Percentiles rank a stretch among this genome's conserved stretches.
Conservation (phyloP, 2,797 vertebrate species). For the Moxostoma hubbsi region DNA sequence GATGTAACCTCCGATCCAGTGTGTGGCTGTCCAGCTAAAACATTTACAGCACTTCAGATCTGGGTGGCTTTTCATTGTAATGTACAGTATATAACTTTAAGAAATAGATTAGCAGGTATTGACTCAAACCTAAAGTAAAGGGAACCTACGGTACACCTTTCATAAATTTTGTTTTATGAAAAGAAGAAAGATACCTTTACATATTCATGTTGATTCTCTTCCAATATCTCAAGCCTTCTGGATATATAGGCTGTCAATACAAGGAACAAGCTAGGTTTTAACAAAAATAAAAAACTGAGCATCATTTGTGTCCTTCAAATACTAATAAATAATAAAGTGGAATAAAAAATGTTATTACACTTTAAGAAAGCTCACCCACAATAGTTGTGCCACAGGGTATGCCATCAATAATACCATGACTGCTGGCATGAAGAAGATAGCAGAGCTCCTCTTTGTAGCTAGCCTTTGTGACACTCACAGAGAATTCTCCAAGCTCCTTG, state of each 20-base stretch:
- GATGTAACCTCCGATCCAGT: conserved; percentile 76
- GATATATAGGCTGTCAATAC: conserved; percentile 81
- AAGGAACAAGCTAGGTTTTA: conserved; percentile 21
- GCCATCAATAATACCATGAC: conserved; percentile 73
- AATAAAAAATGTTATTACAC: neutral
- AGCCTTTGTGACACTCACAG: conserved; percentile 73
- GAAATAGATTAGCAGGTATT: neutral
- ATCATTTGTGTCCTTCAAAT: neutral
- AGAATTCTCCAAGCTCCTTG: conserved; percentile 79
- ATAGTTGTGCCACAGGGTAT: conserved; percentile 81
- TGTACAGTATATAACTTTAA: neutral
- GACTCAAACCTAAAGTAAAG: neutral
- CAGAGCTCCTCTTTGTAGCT: conserved; percentile 70
- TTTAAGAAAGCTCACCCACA: conserved; percentile 73
- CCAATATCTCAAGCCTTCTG: conserved; percentile 81
- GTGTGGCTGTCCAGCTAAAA: conserved; percentile 76
- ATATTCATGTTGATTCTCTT: conserved; percentile 86
- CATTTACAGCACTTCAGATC: neutral
- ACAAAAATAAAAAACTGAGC: conserved; percentile 5
- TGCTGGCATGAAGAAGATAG: conserved; percentile 80
- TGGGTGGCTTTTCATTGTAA: neutral
- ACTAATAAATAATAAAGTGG: neutral
- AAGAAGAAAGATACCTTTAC: conserved; percentile 77
- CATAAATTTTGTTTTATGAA: no score
- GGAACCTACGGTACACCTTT: neutral